Evolutionary conservation across 2,888 invertebrate genomes (phyloP).

Genomic region (Spodoptera exigua): DNA sequence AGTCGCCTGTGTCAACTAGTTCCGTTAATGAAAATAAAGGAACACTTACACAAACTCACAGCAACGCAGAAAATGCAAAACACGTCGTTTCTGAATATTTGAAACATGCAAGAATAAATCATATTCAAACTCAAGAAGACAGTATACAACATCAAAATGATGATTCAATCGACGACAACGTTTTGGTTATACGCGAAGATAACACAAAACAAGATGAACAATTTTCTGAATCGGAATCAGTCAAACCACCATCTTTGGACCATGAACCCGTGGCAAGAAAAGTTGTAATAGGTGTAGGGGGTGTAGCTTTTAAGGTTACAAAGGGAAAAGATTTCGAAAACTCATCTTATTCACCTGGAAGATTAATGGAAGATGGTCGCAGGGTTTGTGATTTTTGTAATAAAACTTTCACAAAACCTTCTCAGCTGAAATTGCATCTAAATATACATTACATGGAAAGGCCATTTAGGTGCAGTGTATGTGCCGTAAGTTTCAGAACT

Average conservation of each 20-base stretch:
- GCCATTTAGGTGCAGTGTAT: constrained; percentile 97
- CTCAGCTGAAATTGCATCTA: constrained; percentile 96
- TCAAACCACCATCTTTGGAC: constrained; percentile 76
- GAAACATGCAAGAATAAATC: constrained; percentile 89
- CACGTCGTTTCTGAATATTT: constrained; percentile 91
- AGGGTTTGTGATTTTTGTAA: constrained; percentile 96
- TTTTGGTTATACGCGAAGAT: constrained; percentile 74
- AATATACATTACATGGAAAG: constrained; percentile 98
- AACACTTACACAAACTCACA: constrained; percentile 67
- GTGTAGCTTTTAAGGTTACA: constrained; percentile 89
- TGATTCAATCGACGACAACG: constrained; percentile 71
- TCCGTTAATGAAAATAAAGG: constrained; percentile 67
- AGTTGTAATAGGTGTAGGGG: constrained; percentile 91
- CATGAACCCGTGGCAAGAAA: constrained; percentile 88
- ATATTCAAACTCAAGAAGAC: constrained; percentile 80
- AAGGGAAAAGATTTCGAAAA: constrained; percentile 87
- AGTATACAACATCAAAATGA: constrained; percentile 72
- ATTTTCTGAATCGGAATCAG: constrained; percentile 73
- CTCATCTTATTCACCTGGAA: constrained; percentile 83
- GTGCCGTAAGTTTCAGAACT: constrained; percentile 96
- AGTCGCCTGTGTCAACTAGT: constrained; percentile 53
- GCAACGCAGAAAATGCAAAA: constrained; percentile 88
- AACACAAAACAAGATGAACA: constrained; percentile 71
- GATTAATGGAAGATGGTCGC: constrained; percentile 92
- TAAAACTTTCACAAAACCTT: constrained; percentile 97